A percentile compares a stretch with the other conserved stretches of the same genome.
Evolutionary conservation across 2,113 vertebrate genomes (phyloP).

Genomic region (Piaya cayana): DNA sequence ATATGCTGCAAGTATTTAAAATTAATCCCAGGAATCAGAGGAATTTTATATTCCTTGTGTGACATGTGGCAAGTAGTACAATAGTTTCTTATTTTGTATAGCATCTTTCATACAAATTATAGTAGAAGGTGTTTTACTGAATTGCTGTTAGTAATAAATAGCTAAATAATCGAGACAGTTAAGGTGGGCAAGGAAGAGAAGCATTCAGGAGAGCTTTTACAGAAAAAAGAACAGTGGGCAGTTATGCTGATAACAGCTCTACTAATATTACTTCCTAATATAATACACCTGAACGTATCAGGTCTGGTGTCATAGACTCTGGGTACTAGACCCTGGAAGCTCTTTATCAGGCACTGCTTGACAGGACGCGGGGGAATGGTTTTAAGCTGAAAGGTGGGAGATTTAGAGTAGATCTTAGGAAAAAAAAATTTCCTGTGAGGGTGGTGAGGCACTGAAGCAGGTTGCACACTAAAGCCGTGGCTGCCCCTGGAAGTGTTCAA

Average conservation of each 20-base stretch:
- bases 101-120: not conserved
- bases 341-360: too few relatives aligned
- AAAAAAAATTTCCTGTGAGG: too few relatives aligned
- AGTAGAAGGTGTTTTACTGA: not conserved
- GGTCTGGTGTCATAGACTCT: not conserved
- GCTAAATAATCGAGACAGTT: not conserved
- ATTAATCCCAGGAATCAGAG: constrained; percentile 20
- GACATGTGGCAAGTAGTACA: not conserved
- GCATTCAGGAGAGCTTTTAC: not conserved
- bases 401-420: too few relatives aligned
- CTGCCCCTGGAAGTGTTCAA: too few relatives aligned
- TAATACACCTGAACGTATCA: not conserved
- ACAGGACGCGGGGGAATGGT: too few relatives aligned
- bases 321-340: too few relatives aligned
- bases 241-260: not conserved
- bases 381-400: too few relatives aligned
- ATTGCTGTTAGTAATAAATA: constrained; percentile 11
- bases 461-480: too few relatives aligned
- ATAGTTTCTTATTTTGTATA: not conserved
- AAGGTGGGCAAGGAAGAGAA: not conserved
- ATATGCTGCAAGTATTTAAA: constrained; percentile 29
- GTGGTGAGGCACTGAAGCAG: too few relatives aligned
- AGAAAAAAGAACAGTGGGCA: not conserved
- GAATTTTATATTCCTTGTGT: not conserved
- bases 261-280: not conserved